These are phyloP conservation scores for Monochamus saltuarius DNA, from an alignment of 1,140 invertebrate genomes.

Conservation along the genomic window DNA sequence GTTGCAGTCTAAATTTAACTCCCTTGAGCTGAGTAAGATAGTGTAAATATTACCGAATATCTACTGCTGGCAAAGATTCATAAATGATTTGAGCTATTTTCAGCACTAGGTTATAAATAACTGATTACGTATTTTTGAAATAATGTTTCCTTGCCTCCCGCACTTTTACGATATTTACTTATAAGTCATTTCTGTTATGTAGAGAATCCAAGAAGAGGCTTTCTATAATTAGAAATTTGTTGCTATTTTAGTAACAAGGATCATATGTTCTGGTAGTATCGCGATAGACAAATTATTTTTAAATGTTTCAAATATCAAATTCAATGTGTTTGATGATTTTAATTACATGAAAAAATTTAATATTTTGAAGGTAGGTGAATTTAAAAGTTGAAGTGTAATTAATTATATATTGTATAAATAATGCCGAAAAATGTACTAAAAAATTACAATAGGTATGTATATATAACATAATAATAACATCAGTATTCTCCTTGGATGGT, in stretches of 20 bases:
- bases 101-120: constrained; percentile 31
- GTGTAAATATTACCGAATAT: constrained; percentile 27
- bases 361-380: too few species aligned
- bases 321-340: constrained; percentile 11
- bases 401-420: constrained; percentile 28
- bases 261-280: too few species aligned
- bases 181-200: constrained; percentile 16
- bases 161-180: constrained; percentile 19
- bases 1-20: constrained; percentile 7
- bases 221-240: constrained; percentile 10
- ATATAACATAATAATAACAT: constrained; percentile 34
- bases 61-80: constrained; percentile 15
- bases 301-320: too few species aligned
- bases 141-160: constrained; percentile 28
- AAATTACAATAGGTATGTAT: constrained; percentile 21
- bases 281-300: too few species aligned
- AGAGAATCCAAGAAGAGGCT: constrained; percentile 2
- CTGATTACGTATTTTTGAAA: constrained; percentile 28
- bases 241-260: background rate
- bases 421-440: constrained; percentile 27
- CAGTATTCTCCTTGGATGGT: constrained; percentile 22
- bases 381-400: constrained; percentile 1
- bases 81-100: constrained; percentile 32
- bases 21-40: constrained; percentile 7
- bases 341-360: constrained; percentile 1